phyloP scores from a whole-genome alignment of 2,113 vertebrate genomes.

The Sporophila hypoxantha region DNA sequence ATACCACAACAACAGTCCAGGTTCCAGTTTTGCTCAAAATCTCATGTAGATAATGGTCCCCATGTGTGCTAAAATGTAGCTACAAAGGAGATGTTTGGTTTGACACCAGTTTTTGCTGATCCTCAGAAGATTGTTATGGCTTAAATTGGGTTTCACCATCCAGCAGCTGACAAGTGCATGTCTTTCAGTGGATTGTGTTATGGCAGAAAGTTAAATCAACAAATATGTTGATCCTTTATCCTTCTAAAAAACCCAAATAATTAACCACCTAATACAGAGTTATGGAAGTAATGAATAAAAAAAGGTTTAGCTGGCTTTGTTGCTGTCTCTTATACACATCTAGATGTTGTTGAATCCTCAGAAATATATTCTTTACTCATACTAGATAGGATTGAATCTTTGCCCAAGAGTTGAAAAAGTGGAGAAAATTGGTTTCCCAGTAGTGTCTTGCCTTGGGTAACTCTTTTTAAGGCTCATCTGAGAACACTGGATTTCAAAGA shows the following conservation, averaged over 20 bases:
- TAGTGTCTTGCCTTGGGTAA: neutral
- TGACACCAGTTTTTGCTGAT: neutral
- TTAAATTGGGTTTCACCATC: neutral
- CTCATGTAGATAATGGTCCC: no score
- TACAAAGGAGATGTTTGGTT: neutral
- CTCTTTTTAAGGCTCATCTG: neutral
- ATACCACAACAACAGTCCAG: rapidly evolving
- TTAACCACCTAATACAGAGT: neutral
- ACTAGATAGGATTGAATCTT: neutral
- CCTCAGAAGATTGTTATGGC: neutral
- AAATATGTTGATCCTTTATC: neutral
- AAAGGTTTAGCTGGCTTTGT: neutral
- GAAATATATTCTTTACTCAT: neutral
- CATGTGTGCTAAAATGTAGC: no score
- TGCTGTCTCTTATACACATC: no score
- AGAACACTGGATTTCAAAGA: neutral
- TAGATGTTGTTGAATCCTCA: neutral
- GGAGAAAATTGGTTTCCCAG: neutral
- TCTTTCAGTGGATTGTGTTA: neutral
- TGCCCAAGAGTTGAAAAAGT: neutral
- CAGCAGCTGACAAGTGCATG: neutral
- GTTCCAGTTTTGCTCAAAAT: neutral
- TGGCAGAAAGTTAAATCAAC: neutral
- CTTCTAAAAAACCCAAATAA: neutral
- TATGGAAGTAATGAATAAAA: neutral